These are phyloP conservation scores for Atopsyche davidsoni DNA, from an alignment of 1,140 invertebrate species.

Conservation along the genomic window DNA sequence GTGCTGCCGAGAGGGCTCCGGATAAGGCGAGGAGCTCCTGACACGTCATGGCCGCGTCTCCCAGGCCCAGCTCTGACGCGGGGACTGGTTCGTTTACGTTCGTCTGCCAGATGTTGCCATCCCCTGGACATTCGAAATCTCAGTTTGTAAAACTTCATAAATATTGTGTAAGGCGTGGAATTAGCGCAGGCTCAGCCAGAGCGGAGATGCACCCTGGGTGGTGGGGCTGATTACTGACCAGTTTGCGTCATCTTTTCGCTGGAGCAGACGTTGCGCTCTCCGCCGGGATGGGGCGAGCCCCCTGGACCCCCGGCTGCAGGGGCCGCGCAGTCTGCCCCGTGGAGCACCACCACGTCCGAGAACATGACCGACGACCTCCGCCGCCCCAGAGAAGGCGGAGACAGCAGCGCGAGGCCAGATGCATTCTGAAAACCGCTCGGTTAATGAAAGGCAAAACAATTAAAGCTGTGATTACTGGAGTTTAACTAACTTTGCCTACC, in stretches of 20 bases:
- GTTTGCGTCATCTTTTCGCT: conserved; percentile 86
- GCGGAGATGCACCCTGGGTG: background rate
- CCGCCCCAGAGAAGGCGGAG: conserved; percentile 58
- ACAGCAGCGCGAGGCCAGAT: conserved; percentile 50
- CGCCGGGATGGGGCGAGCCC: conserved; percentile 26
- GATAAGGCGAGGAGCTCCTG: conserved; percentile 86
- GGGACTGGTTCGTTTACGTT: conserved; percentile 35
- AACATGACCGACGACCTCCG: conserved; percentile 82
- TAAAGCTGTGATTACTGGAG: too few relatives aligned
- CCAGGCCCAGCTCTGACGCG: conserved; percentile 35
- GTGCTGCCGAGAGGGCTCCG: conserved; percentile 81
- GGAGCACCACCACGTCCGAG: conserved; percentile 73
- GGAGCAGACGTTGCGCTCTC: conserved; percentile 67
- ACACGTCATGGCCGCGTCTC: conserved; percentile 71
- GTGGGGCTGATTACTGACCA: conserved; percentile 40
- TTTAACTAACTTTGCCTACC: too few relatives aligned
- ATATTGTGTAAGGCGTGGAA: background rate
- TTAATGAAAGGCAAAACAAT: too few relatives aligned
- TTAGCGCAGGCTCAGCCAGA: background rate
- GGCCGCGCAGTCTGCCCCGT: conserved; percentile 46
- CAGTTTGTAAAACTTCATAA: conserved; percentile 1
- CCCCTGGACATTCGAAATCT: conserved; percentile 34
- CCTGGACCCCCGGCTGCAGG: conserved; percentile 33
- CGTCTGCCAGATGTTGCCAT: conserved; percentile 61
- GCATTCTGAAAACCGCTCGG: conserved; percentile 37